Conservation (phyloP, 2,888 invertebrate genomes). For the Cephalotes varians region DNA sequence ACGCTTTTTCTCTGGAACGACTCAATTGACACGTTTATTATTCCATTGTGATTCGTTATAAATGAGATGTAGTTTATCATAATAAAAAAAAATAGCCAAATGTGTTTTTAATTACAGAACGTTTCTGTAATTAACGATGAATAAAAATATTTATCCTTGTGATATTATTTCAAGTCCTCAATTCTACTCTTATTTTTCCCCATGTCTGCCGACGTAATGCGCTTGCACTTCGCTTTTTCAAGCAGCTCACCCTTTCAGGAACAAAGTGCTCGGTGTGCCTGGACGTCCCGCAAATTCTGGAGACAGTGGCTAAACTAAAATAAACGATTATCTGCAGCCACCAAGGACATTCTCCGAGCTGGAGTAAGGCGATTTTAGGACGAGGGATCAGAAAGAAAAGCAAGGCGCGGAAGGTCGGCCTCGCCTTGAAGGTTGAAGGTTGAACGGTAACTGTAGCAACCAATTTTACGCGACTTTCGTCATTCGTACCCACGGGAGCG, state of each 20-base stretch:
- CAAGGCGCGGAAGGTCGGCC: slow-evolving; percentile 11
- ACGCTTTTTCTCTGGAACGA: not conserved
- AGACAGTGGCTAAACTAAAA: slow-evolving; percentile 24
- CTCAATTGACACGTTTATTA: not conserved
- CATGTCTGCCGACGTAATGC: not conserved
- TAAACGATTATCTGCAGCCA: slow-evolving; percentile 34
- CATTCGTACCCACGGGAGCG: slow-evolving; percentile 25
- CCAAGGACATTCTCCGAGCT: not conserved
- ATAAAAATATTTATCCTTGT: not conserved
- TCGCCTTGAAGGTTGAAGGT: slow-evolving; percentile 12
- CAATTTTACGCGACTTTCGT: slow-evolving; percentile 59
- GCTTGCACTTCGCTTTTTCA: not conserved
- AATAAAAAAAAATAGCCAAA: not conserved
- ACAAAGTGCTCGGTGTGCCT: slow-evolving; percentile 6
- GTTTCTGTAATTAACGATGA: not conserved
- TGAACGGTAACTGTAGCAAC: slow-evolving; percentile 66
- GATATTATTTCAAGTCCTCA: slow-evolving; percentile 22
- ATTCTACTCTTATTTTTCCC: not conserved
- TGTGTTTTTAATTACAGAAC: not conserved
- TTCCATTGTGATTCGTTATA: slow-evolving; percentile 3
- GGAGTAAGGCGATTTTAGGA: slow-evolving; percentile 38
- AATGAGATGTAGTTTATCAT: not conserved
- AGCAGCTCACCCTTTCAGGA: not conserved
- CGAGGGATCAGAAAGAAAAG: slow-evolving; percentile 34
- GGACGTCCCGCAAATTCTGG: not conserved